A percentile compares a stretch with the other conserved stretches of the same genome.
phyloP scores from a whole-genome alignment of 2,113 vertebrate species.

The Hyaena hyaena region DNA sequence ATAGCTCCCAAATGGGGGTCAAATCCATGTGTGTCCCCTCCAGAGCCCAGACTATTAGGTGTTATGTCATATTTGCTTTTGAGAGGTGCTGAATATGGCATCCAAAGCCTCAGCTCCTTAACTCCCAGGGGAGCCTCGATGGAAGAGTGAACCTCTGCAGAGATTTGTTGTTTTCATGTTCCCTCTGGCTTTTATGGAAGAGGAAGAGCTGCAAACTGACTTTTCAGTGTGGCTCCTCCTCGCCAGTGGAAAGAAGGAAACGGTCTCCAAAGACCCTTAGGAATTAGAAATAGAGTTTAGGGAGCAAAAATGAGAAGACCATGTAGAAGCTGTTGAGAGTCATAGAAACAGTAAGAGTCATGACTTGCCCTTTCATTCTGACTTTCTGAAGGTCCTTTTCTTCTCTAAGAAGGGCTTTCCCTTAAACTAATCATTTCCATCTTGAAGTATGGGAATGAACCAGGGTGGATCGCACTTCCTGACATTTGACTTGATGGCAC shows the following conservation, averaged over 20 bases:
- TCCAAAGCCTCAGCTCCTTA: not conserved
- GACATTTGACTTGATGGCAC: not conserved
- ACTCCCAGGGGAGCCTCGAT: not conserved
- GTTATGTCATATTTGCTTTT: not conserved
- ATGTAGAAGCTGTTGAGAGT: not conserved
- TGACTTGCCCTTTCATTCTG: not conserved
- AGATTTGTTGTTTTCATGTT: not conserved
- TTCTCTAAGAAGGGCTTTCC: not conserved
- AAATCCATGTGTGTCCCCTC: not conserved
- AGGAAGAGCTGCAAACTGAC: not conserved
- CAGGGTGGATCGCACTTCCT: not conserved
- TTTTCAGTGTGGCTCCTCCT: not conserved
- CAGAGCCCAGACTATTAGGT: not conserved
- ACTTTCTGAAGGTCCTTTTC: not conserved
- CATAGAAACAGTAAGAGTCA: not conserved
- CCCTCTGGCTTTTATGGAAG: not conserved
- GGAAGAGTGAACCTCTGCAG: not conserved
- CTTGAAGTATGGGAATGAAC: not conserved
- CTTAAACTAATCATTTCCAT: not conserved
- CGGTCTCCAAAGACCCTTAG: not conserved
- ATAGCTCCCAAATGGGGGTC: not conserved
- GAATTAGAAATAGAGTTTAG: not conserved
- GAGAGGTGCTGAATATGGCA: not conserved
- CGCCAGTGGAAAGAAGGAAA: not conserved
- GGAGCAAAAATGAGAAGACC: not conserved